A percentile compares a stretch with the other conserved stretches of the same genome.
Conservation (phyloP, 2,888 invertebrate species). For the Mesoligia furuncula region DNA sequence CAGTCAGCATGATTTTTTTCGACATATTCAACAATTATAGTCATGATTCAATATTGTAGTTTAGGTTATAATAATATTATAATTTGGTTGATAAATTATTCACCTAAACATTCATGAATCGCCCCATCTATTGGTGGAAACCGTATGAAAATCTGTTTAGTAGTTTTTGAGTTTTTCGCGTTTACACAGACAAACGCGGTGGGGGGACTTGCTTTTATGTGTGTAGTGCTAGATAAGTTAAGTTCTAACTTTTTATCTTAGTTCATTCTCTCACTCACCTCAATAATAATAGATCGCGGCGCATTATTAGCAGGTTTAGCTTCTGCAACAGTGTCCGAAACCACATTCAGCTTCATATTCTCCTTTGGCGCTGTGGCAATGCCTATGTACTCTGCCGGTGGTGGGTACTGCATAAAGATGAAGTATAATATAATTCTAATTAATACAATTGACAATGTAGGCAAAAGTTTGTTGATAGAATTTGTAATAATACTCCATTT, state of each 20-base stretch:
- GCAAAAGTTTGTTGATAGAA: not conserved
- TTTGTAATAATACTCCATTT: no score
- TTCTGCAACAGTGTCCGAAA: constrained; percentile 15
- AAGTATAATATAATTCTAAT: not conserved
- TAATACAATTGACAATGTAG: not conserved
- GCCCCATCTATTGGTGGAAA: not conserved
- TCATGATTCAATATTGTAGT: no score
- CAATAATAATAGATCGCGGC: constrained; percentile 29
- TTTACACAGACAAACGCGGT: not conserved
- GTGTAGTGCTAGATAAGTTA: not conserved
- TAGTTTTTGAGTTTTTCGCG: not conserved
- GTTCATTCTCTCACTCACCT: constrained; percentile 10
- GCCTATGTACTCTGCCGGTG: constrained; percentile 20
- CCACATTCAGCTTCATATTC: constrained; percentile 13
- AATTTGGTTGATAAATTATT: no score
- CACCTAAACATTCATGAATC: no score
- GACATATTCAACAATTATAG: no score
- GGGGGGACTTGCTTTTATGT: no score
- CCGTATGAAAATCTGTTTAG: not conserved
- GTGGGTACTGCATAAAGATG: constrained; percentile 10
- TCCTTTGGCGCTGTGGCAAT: constrained; percentile 5
- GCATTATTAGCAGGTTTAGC: constrained; percentile 23
- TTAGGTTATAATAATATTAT: no score
- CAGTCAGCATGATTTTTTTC: no score
- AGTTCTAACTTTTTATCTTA: not conserved